Conservation (phyloP, 2,888 invertebrate genomes). For the Melipona bicolor region DNA sequence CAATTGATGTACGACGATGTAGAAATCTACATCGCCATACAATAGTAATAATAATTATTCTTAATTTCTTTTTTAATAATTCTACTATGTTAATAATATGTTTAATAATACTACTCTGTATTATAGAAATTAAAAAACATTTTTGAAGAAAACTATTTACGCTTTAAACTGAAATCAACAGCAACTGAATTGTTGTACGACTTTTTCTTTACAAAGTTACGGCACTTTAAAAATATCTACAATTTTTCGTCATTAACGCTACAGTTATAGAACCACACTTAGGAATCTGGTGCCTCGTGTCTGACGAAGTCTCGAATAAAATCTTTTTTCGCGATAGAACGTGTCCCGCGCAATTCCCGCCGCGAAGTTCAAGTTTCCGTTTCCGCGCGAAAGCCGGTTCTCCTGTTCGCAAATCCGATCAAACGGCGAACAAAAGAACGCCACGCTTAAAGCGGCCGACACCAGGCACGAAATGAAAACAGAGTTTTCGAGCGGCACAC, state of each 20-base stretch:
- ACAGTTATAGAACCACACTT: neutral
- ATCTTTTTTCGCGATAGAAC: neutral
- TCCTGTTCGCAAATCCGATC: constrained; percentile 23
- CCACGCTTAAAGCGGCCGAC: neutral
- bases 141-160: too few species aligned
- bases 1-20: too few species aligned
- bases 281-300: neutral
- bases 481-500: neutral
- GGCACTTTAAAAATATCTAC: too few species aligned
- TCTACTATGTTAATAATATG: too few species aligned
- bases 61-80: too few species aligned
- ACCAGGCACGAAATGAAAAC: constrained; percentile 18
- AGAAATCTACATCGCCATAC: too few species aligned
- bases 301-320: neutral
- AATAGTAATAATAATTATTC: too few species aligned
- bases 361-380: neutral
- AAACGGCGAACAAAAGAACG: constrained; percentile 19
- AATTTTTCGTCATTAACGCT: neutral
- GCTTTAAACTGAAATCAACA: too few species aligned
- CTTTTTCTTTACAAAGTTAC: too few species aligned
- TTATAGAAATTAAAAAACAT: too few species aligned
- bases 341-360: neutral
- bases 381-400: neutral
- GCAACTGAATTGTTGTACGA: too few species aligned
- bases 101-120: too few species aligned